Evolutionary conservation across 2,797 vertebrate genomes (phyloP), one percentile per base, ranked within the genome.

Genomic region (Margarornis squamiger): DNA sequence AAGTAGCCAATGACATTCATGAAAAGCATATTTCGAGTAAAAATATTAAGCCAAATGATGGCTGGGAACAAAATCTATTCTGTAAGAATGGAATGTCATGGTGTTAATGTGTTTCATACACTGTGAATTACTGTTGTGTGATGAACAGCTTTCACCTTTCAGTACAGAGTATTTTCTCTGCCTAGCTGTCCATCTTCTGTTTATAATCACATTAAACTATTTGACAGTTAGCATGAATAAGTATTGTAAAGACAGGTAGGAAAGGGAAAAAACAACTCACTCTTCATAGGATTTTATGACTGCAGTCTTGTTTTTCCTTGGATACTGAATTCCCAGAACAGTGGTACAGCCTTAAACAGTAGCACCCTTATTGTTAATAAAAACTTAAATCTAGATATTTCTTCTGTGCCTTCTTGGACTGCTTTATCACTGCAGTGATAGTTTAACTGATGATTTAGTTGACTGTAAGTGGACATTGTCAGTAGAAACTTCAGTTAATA

Each of bases 121-220:
- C 90, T 95, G 95, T 92, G 92, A 95, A 88, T 93, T 95, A 77
- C 84, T 94, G 86, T 79, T 6, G 17, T 84, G 70, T 91, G 91
- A 96, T 95, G 94, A 96, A 96, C 92, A 77, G 76, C 86, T 96
- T 95, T 97, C 90, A 95, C 92, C 92, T 96, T 96, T 96, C 90
- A 94, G 38, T 94, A 59, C 68, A n/a, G 76, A 92, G 68, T 91
- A 68, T 90, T 95, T 96, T 95, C 75, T 91, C 91, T 95, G 78
- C 83, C 58, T 86, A 81, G 55, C 83, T 90, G 72, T 91, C 96
- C 84, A 26, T 89, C 52, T 85, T 94, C 94, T 95, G 91, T 95
- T 96, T 96, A 80, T 90, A 96, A 93, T 95, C 87, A 86, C 87
- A 58, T 89, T 95, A 87, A 93, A 90, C 82, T 81, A 34, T 91